Base-by-base conservation (phyloP, 2,797 vertebrate genomes). In the Helicolenus hilgendorfi region DNA sequence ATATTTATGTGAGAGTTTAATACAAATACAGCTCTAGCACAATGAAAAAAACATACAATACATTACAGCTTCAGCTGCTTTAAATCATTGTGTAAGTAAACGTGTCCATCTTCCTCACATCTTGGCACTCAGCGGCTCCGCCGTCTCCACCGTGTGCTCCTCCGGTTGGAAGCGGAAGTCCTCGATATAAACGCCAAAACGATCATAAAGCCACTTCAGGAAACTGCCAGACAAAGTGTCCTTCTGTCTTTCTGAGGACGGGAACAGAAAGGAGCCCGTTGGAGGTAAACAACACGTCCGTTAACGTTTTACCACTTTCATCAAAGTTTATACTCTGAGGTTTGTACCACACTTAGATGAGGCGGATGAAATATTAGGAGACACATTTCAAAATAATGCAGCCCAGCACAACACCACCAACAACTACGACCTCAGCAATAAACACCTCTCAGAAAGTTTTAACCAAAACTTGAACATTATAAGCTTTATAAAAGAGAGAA, bases 91-190 rank as follows among this genome's bases (percentile, higher is more conserved):
- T 24, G 3, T 22, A 6, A 1, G 5, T 38, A 55, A 62, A 60
- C 15, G 11, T 1, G 24, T 53, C 2, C 6, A 7, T 24, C n/a
- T 4, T 56, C 24, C 65, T 84, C 70, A 98, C 98, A 98, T 98
- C 97, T 98, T 98, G 88, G 97, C 98, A 77, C 98, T 99, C 77
- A 99, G 97, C 4, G 98, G 98, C 80, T 99, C 98, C 86, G 98
- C 98, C 0, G 97, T 92, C 97, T 98, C 98, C 70, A 98, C 97
- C 1, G 97, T 96, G 72, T 92, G 98, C 91, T 99, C 98, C 92
- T 98, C 98, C 0, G 98, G 98, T 72, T 99, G 98, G 93, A 99
- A 98, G 82, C 98, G 97, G 89, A 99, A 99, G 90, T 99, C 98
- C 65, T 99, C 98, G 2, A 99, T 95, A 31, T 98, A 98, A 77